Base-by-base conservation (phyloP, 2,113 vertebrate genomes). In the Ariopsis seemanni region DNA sequence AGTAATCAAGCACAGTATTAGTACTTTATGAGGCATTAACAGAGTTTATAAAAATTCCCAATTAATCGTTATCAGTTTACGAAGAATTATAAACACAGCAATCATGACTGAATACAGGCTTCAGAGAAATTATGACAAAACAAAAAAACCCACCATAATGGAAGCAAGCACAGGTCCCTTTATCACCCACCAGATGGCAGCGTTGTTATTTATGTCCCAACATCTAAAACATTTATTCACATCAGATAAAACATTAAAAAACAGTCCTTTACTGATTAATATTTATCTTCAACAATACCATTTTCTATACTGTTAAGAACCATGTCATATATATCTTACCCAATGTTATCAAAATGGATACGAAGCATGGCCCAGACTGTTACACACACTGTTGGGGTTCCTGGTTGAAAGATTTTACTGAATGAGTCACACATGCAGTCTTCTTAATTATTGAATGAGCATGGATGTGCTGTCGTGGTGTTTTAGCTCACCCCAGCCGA, bases 171-270 rank as follows among this genome's bases (percentile, higher is more conserved):
- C 97, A 0, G 98, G 98, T 83, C 98, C 98, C 91, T 99, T 99
- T 91, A 99, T 99, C 89, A 99, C 98, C 98, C 98, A 99, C 98
- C 98, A 99, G 95, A 99, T 95, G 93, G 97, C 97, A 34, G 97
- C 97, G 93, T 96, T 96, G 91, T 97, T 96, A 90, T 99, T 99
- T 89, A 97, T 99, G 89, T 99, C 98, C 98, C 98, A 99, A 93
- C 98, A 99, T 90, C 98, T 99, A 91, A 34, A 69, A 52, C 9
- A 60, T 72, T 69, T 55, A 53, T 42, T n/a, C n/a, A 72, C 25
- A 88, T 8, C 63, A 60, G 82, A 60, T 57, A 12, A 11, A n/a
- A 20, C 11, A 63, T 62, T 6, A 12, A 22, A 50, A 72, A 72
- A 6, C 69, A 71, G 17, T 8, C 14, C 1, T 14, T 25, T 75